Evolutionary conservation across 2,888 invertebrate species (phyloP), one percentile per base, ranked within the genome.

Genomic region (Sinhomidia bicolor): DNA sequence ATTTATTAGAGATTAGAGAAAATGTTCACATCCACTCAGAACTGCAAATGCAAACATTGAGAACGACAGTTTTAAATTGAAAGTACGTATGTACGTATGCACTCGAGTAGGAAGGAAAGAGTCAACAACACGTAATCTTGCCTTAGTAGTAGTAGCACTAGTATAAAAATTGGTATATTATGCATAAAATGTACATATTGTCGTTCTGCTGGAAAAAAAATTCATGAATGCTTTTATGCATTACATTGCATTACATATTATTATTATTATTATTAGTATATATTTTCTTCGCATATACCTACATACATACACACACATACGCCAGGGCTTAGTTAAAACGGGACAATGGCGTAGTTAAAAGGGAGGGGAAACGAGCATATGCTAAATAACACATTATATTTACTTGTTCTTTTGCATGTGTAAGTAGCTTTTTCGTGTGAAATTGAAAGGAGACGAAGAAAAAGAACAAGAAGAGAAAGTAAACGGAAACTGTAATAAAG

Each of bases 341-440:
- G 10, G 12, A n/a, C 12, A 41, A 20, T 14, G 65, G 12, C 36
- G 17, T 41, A 9, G 20, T n/a, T 7, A 71, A 41, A 44, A 12
- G 7, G 65, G 5, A 36, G 20, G 41, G 1, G 14, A 62, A 17
- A 44, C 17, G 5, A 23, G 20, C 41, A 71, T 44, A 71, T 71
- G 41, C 71, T 71, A 44, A 71, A 71, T 71, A 71, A 71, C 44
- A 71, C 41, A 65, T 65, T 65, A 65, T 65, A 65, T 65, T 44
- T 44, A 20, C 44, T 71, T 71, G 44, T 71, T 71, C 71, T 23
- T 71, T 41, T 71, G 20, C 44, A 44, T 71, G 44, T 44, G 41
- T 20, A 71, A 71, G 41, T 71, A 71, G 71, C 32, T 41, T 41
- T 71, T 44, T 23, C 17, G 62, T 68, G 71, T 65, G 36, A 32